Conservation (phyloP, 2,797 vertebrate species). For the Tragelaphus eurycerus region DNA sequence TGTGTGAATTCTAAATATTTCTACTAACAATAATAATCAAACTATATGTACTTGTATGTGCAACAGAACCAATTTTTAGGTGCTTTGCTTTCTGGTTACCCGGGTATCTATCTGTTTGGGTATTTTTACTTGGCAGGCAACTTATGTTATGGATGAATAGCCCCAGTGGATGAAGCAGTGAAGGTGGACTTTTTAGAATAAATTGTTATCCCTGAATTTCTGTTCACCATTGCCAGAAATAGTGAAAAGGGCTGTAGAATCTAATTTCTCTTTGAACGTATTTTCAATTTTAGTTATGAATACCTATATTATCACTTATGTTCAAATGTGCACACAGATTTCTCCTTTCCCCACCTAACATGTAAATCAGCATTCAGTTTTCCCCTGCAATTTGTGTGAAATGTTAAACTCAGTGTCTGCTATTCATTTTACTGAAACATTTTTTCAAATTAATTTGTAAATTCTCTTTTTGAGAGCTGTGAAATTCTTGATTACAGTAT, state of each 20-base stretch:
- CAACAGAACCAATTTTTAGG: background rate
- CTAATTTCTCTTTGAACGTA: background rate
- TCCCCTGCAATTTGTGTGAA: background rate
- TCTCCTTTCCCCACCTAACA: background rate
- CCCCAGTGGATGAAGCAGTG: background rate
- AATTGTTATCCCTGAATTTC: background rate
- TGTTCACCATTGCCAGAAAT: background rate
- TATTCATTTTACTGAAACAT: background rate
- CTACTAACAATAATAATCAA: background rate
- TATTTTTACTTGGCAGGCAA: background rate
- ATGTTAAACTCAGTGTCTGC: background rate
- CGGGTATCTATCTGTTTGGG: background rate
- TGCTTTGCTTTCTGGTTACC: background rate
- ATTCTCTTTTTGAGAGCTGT: background rate
- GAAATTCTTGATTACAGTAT: background rate
- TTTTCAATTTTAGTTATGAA: background rate
- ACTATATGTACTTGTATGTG: background rate
- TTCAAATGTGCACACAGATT: background rate
- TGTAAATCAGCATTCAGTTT: background rate
- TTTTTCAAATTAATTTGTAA: background rate
- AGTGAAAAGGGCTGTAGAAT: background rate
- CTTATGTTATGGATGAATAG: background rate
- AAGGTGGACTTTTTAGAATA: background rate
- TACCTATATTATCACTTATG: rapidly evolving
- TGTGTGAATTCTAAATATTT: background rate